Base-by-base conservation (phyloP, 2,797 vertebrate species). In the Liparis tanakae region DNA sequence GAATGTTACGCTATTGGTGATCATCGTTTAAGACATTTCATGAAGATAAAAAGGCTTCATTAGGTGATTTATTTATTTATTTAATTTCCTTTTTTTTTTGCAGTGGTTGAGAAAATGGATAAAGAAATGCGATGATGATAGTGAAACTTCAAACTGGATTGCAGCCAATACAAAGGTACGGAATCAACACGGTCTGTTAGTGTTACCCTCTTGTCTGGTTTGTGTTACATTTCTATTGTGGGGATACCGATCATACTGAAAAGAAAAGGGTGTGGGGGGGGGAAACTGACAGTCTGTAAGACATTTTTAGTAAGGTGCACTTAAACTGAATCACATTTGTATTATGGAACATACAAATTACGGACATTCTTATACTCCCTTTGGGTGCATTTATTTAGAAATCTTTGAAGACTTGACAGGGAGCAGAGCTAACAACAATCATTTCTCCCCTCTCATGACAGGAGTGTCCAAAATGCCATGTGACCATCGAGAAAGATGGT, bases 61-160 rank as follows among this genome's bases (percentile, higher is more conserved):
- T 67, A 10, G 66, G 7, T 51, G 6, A 41, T 67, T 69, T 30
- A 12, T 74, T 75, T 66, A 8, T 62, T 43, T 33, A 13, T 55
- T 36, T 50, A 7, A 30, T 67, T 51, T 51, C 17, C n/a, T 66
- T 17, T 0, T 66, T 17, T 0, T 56, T 76, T 85, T 85, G 30
- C 82, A 99, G 98, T 99, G 98, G 98, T 93, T 99, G 91, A 98
- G 98, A 91, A 99, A 99, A 82, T 99, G 98, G 98, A 99, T 99
- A 86, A 99, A 99, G 92, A 99, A 99, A 92, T 99, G 98, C 87
- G 98, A 99, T 70, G 98, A 99, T 91, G 98, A 99, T 95, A 99
- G 98, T 87, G 98, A 99, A 92, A 99, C 98, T 48, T 99, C 98
- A 37, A 99, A 99, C 88, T 99, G 98, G 98, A 99, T 99, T 93